Evolutionary conservation across 1,140 invertebrate species (phyloP).

Genomic region (Anoplolepis gracilipes): DNA sequence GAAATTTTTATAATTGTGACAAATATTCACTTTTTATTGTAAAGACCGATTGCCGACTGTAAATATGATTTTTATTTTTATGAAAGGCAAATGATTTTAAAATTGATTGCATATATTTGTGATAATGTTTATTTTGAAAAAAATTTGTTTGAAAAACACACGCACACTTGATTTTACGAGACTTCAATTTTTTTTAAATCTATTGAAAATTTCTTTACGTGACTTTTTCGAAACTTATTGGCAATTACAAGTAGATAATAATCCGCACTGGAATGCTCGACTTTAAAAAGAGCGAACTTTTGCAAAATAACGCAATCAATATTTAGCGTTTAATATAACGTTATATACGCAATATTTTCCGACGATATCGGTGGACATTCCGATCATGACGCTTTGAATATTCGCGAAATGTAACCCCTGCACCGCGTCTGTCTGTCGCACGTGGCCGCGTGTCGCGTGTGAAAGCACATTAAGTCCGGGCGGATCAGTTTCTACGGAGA

Average conservation of each 20-base stretch:
- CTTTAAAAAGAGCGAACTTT: constrained; percentile 27
- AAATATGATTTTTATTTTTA: constrained; percentile 3
- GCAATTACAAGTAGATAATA: not conserved
- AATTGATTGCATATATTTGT: constrained; percentile 15
- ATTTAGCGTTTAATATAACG: not conserved
- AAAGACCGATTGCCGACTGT: not conserved
- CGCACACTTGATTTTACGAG: not conserved
- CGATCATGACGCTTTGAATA: constrained; percentile 29
- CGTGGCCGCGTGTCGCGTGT: constrained; percentile 77
- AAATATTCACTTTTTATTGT: constrained; percentile 5
- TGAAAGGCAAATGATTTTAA: not conserved
- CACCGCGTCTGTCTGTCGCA: constrained; percentile 17
- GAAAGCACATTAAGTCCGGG: constrained; percentile 82
- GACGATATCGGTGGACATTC: constrained; percentile 9
- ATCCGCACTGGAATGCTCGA: not conserved
- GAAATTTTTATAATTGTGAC: not conserved
- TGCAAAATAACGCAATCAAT: constrained; percentile 14
- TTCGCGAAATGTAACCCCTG: constrained; percentile 43
- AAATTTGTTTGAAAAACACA: too few species aligned
- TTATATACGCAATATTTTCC: not conserved
- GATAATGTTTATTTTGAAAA: not conserved
- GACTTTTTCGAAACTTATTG: too few species aligned
- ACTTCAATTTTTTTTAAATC: not conserved
- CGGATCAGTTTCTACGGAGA: constrained; percentile 82
- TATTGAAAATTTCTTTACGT: not conserved